Conservation (phyloP, 2,797 vertebrate genomes). For the Gymnoscopelus microlampas region DNA sequence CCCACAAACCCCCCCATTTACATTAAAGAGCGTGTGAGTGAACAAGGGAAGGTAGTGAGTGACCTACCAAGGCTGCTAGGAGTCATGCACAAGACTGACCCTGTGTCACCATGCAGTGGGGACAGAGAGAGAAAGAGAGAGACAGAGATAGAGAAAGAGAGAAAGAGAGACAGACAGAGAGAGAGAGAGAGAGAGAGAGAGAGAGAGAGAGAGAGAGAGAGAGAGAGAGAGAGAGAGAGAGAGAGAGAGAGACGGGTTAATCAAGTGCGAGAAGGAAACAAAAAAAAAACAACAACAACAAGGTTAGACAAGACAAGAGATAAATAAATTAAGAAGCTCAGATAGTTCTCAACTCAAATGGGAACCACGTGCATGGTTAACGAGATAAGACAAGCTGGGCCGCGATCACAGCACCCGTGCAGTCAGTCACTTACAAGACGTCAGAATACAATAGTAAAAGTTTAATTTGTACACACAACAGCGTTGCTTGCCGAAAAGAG, state of each 20-base stretch:
- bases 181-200: conserved; percentile 44
- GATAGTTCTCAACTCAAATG: neutral
- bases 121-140: conserved; percentile 45
- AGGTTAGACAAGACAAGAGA: conserved; percentile 70
- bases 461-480: no score
- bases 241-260: conserved; percentile 65
- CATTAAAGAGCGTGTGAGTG: conserved; percentile 50
- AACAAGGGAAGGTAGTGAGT: conserved; percentile 72
- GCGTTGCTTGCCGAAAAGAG: no score
- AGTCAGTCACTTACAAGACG: conserved; percentile 13
- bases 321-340: conserved; percentile 10
- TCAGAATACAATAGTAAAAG: no score
- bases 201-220: conserved; percentile 39
- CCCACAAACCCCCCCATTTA: conserved; percentile 8
- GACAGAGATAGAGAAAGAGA: conserved; percentile 38
- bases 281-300: conserved; percentile 64
- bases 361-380: conserved; percentile 2
- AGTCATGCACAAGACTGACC: conserved; percentile 99
- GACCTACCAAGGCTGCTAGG: conserved; percentile 99
- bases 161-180: conserved; percentile 1
- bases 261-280: conserved; percentile 26
- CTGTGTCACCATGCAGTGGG: conserved; percentile 94
- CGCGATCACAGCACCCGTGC: conserved; percentile 38
- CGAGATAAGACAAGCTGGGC: conserved; percentile 20
- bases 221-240: conserved; percentile 8